Percentiles rank a stretch among this genome's conserved stretches.
Evolutionary conservation across 2,888 invertebrate species (phyloP).

Genomic region (Selenia dentaria): DNA sequence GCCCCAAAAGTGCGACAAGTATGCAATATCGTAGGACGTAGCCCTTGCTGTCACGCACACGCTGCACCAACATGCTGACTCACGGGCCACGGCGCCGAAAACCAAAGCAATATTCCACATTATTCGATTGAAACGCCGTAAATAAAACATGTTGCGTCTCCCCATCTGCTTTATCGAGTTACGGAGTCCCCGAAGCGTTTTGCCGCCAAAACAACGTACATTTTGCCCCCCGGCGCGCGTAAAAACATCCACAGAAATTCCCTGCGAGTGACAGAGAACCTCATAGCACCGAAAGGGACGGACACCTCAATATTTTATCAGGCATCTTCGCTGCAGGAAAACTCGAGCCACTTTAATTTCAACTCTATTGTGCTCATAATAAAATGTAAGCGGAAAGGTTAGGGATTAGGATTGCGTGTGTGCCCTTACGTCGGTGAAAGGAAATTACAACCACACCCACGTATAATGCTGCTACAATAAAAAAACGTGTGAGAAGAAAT

Average conservation of each 20-base stretch:
- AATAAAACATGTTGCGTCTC: slow-evolving; percentile 81
- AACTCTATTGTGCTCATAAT: slow-evolving; percentile 14
- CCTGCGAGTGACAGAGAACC: slow-evolving; percentile 64
- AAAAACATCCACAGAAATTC: slow-evolving; percentile 77
- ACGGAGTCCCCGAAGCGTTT: slow-evolving; percentile 81
- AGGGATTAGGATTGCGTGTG: slow-evolving; percentile 70
- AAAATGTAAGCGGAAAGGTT: slow-evolving; percentile 47
- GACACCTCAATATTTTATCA: slow-evolving; percentile 81
- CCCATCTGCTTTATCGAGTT: slow-evolving; percentile 80
- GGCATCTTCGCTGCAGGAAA: slow-evolving; percentile 74
- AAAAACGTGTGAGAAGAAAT: slow-evolving; percentile 83
- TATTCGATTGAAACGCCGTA: slow-evolving; percentile 79
- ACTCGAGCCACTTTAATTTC: slow-evolving; percentile 36
- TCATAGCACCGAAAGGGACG: slow-evolving; percentile 71
- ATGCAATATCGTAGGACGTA: slow-evolving; percentile 44
- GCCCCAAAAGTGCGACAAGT: slow-evolving; percentile 29
- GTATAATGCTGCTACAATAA: slow-evolving; percentile 84
- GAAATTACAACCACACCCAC: slow-evolving; percentile 85
- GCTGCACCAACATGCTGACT: slow-evolving; percentile 56
- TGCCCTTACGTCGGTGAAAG: slow-evolving; percentile 85
- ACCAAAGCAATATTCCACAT: slow-evolving; percentile 72
- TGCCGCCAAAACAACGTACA: slow-evolving; percentile 85
- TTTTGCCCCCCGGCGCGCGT: slow-evolving; percentile 83
- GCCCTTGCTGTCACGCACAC: slow-evolving; percentile 40
- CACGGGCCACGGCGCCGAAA: slow-evolving; percentile 62